Base-by-base conservation (phyloP, 2,888 invertebrate genomes). In the Dione vanillae region DNA sequence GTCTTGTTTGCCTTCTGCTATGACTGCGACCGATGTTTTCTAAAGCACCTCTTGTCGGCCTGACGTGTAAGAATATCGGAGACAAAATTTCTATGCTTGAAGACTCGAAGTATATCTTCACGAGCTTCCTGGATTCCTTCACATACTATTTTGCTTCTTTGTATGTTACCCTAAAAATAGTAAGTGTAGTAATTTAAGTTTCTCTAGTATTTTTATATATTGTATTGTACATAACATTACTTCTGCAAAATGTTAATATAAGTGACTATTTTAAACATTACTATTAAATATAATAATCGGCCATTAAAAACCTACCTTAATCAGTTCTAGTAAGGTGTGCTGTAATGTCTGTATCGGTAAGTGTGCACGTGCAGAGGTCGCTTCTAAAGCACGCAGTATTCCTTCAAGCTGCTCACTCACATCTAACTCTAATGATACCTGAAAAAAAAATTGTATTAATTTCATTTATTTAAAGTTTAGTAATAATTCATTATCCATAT, bases 121-220 rank as follows among this genome's bases (percentile, higher is more conserved):
- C 97, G 96, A 0, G 98, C 97, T 85, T 99, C 99, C 74, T 95
- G 95, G 89, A 98, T 96, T 74, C 98, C 98, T 84, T 99, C 98
- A 75, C 97, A 96, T 54, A 98, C 97, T 74, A 98, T 96, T 93
- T 97, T 97, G 86, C 98, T 97, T 67, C 99, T 95, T 91, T 99
- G 99, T 87, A 98, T 96, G 89, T 98, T 98, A 65, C 98, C 98
- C 97, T 99, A 94, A 56, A 94, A 81, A 72, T 12, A 45, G 19
- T 47, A 51, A 65, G n/a, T 16, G 27, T 3, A 2, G 27, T 27
- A 27, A n/a, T n/a, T 27, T 27, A 27, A 27, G 5, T 27, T 27
- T 27, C 5, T 5, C 27, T 27, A 27, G 27, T 27, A 27, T 27
- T 27, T 27, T 27, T 27, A 27, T 27, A 27, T 27, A 27, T 27